Base-by-base conservation (phyloP, 2,113 vertebrate genomes). In the Aspiorhynchus laticeps region DNA sequence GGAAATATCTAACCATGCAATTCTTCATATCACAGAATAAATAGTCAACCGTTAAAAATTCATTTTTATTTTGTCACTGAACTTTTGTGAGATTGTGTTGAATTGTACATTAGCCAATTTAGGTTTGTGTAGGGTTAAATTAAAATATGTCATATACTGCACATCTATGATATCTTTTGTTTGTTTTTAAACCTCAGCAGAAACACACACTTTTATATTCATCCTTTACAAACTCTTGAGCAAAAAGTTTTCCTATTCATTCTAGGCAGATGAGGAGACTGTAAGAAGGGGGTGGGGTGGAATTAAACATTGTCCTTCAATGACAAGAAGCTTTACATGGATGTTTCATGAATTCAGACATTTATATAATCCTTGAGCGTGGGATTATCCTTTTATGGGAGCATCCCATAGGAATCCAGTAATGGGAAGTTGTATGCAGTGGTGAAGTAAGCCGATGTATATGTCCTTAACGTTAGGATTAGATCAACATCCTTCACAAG, bases 331-430 rank as follows among this genome's bases (percentile, higher is more conserved):
- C n/a, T 78, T 78, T 33, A 78, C 11, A 51, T 78, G 46, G 75
- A 78, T 78, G 46, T 51, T 53, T 77, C 46, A 51, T 48, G 26
- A 51, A 78, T 78, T 28, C 14, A 12, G 7, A 73, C 8, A 1
- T 78, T 46, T 28, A 51, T 78, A 78, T 78, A 78, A 78, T 78
- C 75, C 26, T 26, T 10, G 26, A 73, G 17, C 17, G 3, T 73
- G 28, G 69, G 75, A 53, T 78, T 78, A 78, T 78, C 75, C 46
- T 7, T 78, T 78, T 53, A 78, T 78, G 43, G n/a, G 26, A 9
- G 1, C 26, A 51, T 78, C 75, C 26, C 14, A 31, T 28, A 31
- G 26, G 26, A 51, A 77, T 77, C 41, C 75, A 48, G n/a, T 77
- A 31, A 77, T 46, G 14, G 12, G n/a, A 28, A 19, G 41, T 11